These are phyloP conservation scores for Tolypeutes matacus DNA, from an alignment of 2,797 vertebrate genomes.

Conservation along the genomic window DNA sequence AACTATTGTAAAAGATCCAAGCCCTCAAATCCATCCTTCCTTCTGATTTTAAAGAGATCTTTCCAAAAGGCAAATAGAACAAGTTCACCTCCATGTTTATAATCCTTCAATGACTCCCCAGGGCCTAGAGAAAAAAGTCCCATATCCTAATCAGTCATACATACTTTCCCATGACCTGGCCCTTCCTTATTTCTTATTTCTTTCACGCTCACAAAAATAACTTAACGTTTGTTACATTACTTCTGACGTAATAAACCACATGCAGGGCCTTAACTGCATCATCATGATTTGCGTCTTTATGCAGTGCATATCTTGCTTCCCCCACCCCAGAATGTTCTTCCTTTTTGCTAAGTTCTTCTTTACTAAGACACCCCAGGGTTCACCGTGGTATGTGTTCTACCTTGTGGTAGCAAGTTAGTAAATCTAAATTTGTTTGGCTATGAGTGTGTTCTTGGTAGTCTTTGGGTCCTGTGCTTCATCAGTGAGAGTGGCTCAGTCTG, in stretches of 20 bases:
- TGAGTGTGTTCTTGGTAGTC: not conserved
- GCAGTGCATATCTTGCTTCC: not conserved
- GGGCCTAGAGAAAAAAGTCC: not conserved
- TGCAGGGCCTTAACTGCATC: not conserved
- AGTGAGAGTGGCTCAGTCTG: not conserved
- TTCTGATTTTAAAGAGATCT: not conserved
- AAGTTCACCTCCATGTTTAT: not conserved
- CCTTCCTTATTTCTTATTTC: not conserved
- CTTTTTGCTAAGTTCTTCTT: not conserved
- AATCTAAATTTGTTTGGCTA: not conserved
- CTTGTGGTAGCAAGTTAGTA: not conserved
- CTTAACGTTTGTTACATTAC: too few relatives aligned
- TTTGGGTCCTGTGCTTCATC: not conserved
- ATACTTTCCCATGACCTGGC: not conserved
- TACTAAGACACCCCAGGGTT: not conserved
- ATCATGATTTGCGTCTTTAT: constrained; percentile 12
- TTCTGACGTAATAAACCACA: not conserved
- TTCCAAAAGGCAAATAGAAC: not conserved
- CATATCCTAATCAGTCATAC: not conserved
- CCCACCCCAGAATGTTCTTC: not conserved
- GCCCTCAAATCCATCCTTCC: not conserved
- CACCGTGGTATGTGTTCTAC: not conserved
- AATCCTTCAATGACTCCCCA: not conserved
- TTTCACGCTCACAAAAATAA: not conserved
- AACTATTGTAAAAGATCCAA: not conserved